These are phyloP conservation scores for Alsophila aescularia DNA, from an alignment of 2,888 invertebrate genomes.

Conservation along the genomic window DNA sequence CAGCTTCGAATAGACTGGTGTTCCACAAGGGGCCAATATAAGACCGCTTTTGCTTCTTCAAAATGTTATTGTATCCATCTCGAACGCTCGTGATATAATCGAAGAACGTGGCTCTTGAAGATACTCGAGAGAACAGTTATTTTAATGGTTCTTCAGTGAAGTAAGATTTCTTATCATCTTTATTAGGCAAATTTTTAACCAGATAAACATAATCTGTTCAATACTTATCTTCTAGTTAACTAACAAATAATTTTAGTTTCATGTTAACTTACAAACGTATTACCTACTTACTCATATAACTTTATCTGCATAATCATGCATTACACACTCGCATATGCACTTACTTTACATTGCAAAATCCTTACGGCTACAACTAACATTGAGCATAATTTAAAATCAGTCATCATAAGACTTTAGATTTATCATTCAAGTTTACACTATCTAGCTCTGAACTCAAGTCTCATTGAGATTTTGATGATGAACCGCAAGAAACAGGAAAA, in stretches of 20 bases:
- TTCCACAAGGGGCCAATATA: constrained; percentile 27
- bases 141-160: constrained; percentile 20
- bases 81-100: constrained; percentile 26
- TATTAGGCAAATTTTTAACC: constrained; percentile 6
- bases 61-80: constrained; percentile 32
- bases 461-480: no score
- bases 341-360: no score
- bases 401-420: no score
- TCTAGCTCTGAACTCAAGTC: no score
- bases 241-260: not conserved
- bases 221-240: not conserved
- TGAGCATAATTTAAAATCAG: no score
- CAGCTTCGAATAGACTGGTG: constrained; percentile 52
- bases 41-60: constrained; percentile 29
- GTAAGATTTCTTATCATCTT: constrained; percentile 13
- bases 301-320: no score
- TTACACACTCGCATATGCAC: no score
- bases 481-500: no score
- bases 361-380: no score
- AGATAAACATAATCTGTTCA: not conserved
- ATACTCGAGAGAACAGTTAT: constrained; percentile 24
- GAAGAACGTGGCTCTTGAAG: constrained; percentile 24
- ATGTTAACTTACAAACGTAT: not conserved
- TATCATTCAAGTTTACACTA: no score
- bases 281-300: not conserved